phyloP scores from a whole-genome alignment of 2,113 vertebrate genomes.

The Meriones unguiculatus region DNA sequence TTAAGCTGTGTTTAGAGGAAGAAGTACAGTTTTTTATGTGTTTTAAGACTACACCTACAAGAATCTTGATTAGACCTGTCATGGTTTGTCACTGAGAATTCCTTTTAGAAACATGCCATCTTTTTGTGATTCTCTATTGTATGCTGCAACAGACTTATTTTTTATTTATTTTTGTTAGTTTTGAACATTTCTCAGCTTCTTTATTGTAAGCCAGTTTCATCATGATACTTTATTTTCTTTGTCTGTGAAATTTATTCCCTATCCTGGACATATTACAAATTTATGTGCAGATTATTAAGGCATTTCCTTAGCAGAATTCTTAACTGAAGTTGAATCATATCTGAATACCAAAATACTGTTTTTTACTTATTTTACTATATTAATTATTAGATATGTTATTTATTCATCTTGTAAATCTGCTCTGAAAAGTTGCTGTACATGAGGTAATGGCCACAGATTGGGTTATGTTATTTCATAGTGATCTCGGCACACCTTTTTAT shows the following conservation, averaged over 20 bases:
- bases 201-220: constrained; percentile 81
- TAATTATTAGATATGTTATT: neutral
- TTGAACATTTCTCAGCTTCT: constrained; percentile 80
- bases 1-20: constrained; percentile 36
- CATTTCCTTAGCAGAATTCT: constrained; percentile 67
- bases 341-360: constrained; percentile 51
- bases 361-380: neutral
- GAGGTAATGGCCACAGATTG: constrained; percentile 64
- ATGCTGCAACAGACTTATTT: constrained; percentile 80
- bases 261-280: constrained; percentile 52
- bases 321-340: constrained; percentile 67
- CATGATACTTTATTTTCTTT: constrained; percentile 85
- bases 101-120: constrained; percentile 81
- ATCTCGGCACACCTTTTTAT: constrained; percentile 46
- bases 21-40: constrained; percentile 30
- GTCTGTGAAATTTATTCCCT: constrained; percentile 82
- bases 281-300: constrained; percentile 61
- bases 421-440: neutral
- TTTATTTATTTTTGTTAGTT: constrained; percentile 83
- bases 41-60: constrained; percentile 67
- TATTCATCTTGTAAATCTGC: constrained; percentile 10
- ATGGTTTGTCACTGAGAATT: constrained; percentile 68
- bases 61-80: constrained; percentile 70
- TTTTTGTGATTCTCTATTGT: constrained; percentile 77
- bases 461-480: constrained; percentile 28